phyloP scores from a whole-genome alignment of 2,797 vertebrate genomes.

The Nyctalus aviator region DNA sequence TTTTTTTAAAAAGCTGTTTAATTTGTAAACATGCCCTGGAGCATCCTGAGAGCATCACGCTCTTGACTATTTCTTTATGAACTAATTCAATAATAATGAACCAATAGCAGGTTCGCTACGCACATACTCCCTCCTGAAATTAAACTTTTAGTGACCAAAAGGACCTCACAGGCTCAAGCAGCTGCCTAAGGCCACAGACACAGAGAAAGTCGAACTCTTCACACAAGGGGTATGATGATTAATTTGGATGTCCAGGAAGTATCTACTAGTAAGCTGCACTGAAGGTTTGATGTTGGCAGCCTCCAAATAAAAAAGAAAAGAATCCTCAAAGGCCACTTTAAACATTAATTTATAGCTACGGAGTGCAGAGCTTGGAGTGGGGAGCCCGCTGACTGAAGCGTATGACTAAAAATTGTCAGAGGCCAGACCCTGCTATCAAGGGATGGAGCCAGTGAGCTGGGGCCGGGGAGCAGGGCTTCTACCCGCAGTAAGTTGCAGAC shows the following conservation, averaged over 20 bases:
- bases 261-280: not conserved
- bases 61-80: slow-evolving; percentile 70
- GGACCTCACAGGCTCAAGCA: slow-evolving; percentile 2
- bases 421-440: not conserved
- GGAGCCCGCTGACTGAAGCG: not conserved
- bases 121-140: slow-evolving; percentile 20
- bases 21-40: slow-evolving; percentile 73
- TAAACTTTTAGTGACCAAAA: slow-evolving; percentile 51
- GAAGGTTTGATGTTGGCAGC: not conserved
- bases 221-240: not conserved
- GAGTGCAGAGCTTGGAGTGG: not conserved
- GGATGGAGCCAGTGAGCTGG: not conserved
- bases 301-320: slow-evolving; percentile 52
- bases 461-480: not conserved
- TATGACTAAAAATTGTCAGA: not conserved
- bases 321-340: not conserved
- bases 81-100: slow-evolving; percentile 61
- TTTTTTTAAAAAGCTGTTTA: slow-evolving; percentile 41
- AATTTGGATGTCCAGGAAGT: not conserved
- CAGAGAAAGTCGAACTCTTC: not conserved
- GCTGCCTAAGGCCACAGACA: not conserved
- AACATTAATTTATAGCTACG: not conserved
- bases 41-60: slow-evolving; percentile 63
- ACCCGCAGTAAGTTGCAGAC: not conserved
- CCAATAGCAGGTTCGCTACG: slow-evolving; percentile 6